These are phyloP conservation scores for Ariopsis seemanni DNA, from an alignment of 2,113 vertebrate genomes.

Conservation along the genomic window DNA sequence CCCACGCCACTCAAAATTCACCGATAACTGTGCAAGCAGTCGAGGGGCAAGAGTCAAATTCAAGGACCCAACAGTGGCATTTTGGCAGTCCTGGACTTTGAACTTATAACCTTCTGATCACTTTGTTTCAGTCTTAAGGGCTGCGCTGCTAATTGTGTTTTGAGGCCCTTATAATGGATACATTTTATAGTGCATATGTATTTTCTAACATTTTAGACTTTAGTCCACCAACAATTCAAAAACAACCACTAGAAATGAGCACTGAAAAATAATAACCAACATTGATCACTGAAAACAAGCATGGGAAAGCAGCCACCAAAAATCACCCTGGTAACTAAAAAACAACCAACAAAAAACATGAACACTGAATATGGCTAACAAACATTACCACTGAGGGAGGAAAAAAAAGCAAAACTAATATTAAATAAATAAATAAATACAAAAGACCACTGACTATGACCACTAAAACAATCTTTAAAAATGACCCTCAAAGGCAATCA, in stretches of 20 bases:
- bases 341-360: neutral
- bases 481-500: neutral
- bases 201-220: neutral
- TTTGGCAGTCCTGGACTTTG: neutral
- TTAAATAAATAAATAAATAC: neutral
- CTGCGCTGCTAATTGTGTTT: neutral
- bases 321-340: neutral
- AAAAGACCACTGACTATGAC: neutral
- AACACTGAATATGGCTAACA: no score
- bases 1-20: neutral
- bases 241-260: neutral
- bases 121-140: neutral
- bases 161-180: neutral
- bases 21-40: neutral
- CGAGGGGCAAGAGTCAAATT: neutral
- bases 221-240: neutral
- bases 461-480: neutral
- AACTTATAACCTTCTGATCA: neutral
- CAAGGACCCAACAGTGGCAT: neutral
- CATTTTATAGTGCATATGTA: neutral
- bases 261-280: neutral
- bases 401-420: no score
- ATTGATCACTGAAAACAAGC: neutral
- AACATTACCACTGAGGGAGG: no score
- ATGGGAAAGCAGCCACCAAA: neutral